Conservation (phyloP, 2,888 invertebrate genomes). For the Achlya flavicornis region DNA sequence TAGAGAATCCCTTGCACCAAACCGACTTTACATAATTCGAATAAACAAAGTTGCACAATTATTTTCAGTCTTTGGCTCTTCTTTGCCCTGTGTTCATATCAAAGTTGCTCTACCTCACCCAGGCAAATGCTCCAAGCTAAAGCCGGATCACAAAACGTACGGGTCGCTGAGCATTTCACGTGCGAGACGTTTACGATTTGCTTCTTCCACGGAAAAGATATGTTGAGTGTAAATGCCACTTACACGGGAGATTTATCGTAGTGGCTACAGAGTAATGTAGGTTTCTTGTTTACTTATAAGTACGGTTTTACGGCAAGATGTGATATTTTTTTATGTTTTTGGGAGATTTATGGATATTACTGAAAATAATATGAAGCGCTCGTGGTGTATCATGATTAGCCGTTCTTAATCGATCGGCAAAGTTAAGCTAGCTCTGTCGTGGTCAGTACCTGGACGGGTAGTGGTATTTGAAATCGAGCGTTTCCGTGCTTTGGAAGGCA, state of each 20-base stretch:
- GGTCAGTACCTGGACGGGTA: too few species aligned
- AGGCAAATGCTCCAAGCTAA: slow-evolving; percentile 29
- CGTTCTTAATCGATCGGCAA: too few species aligned
- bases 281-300: slow-evolving; percentile 32
- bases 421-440: too few species aligned
- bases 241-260: slow-evolving; percentile 73
- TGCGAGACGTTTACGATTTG: slow-evolving; percentile 75
- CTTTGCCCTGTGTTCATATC: neutral
- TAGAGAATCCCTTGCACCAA: too few species aligned
- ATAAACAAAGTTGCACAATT: too few species aligned
- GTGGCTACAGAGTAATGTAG: slow-evolving; percentile 48
- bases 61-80: neutral
- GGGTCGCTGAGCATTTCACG: slow-evolving; percentile 45
- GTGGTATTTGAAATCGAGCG: too few species aligned
- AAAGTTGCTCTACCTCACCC: slow-evolving; percentile 22
- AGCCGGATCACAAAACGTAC: slow-evolving; percentile 48
- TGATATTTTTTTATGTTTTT: slow-evolving; percentile 8
- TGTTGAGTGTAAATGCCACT: slow-evolving; percentile 80
- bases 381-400: too few species aligned
- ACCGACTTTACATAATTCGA: too few species aligned
- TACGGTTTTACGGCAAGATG: slow-evolving; percentile 11
- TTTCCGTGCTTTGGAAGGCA: too few species aligned
- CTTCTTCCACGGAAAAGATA: slow-evolving; percentile 62
- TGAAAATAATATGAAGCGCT: too few species aligned
- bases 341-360: neutral